Evolutionary conservation across 2,797 vertebrate genomes (phyloP).

Genomic region (Phoxinus dragarum): DNA sequence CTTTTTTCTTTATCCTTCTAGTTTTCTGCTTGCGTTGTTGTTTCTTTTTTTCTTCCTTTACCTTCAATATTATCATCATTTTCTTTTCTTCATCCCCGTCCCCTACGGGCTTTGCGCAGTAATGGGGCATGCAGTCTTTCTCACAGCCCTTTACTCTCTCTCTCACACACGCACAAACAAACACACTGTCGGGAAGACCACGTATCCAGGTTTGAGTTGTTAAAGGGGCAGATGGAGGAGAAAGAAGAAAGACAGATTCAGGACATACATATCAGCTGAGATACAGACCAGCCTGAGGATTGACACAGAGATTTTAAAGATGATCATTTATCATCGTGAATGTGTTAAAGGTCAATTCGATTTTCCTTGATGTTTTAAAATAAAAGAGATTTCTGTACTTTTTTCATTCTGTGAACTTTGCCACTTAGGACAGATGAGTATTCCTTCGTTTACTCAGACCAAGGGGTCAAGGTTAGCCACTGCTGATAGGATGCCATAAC

Average conservation of each 20-base stretch:
- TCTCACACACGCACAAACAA: background rate
- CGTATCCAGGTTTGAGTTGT: slow-evolving; percentile 76
- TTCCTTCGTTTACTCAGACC: background rate
- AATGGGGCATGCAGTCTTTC: slow-evolving; percentile 44
- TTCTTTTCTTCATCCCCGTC: slow-evolving; percentile 23
- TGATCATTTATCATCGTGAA: slow-evolving; percentile 20
- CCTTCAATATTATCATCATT: slow-evolving; percentile 40
- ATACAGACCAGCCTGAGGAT: slow-evolving; percentile 74
- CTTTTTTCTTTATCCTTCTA: slow-evolving; percentile 43
- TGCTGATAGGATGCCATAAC: background rate
- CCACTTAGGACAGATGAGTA: background rate
- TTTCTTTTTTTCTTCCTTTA: slow-evolving; percentile 33
- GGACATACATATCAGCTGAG: slow-evolving; percentile 79
- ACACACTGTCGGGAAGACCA: slow-evolving; percentile 72
- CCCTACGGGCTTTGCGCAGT: slow-evolving; percentile 27
- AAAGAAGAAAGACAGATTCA: slow-evolving; percentile 80
- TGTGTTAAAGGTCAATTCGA: background rate
- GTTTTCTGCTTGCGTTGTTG: slow-evolving; percentile 32
- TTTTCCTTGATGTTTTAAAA: background rate
- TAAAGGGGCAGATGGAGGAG: slow-evolving; percentile 80
- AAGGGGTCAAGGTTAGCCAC: background rate
- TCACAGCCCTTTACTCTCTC: slow-evolving; percentile 26
- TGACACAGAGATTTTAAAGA: slow-evolving; percentile 71
- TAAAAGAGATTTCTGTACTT: background rate
- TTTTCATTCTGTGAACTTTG: background rate